These are phyloP conservation scores for Diploscapter pachys DNA, from an alignment of 1,140 invertebrate genomes.

Conservation along the genomic window DNA sequence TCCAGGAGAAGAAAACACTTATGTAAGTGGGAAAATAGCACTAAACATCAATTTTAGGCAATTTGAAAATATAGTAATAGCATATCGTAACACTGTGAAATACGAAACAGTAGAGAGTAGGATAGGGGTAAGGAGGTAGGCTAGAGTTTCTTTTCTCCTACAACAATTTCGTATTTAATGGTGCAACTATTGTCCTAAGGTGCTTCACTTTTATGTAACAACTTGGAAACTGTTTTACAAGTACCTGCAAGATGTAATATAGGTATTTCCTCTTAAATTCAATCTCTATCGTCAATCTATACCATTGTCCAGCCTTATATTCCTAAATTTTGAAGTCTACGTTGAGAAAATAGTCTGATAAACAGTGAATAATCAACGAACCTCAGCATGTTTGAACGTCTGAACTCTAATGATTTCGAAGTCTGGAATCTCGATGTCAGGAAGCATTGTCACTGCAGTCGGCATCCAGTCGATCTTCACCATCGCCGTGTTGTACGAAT, in stretches of 20 bases:
- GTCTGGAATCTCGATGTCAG: constrained; percentile 46
- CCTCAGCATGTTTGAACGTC: not conserved
- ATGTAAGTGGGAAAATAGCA: constrained; percentile 55
- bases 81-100: not conserved
- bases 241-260: constrained; percentile 52
- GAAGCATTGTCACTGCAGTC: constrained; percentile 45
- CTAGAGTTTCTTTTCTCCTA: not conserved
- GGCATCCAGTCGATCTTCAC: constrained; percentile 56
- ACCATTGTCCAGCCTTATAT: constrained; percentile 58
- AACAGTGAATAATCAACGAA: not conserved
- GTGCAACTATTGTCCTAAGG: not conserved
- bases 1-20: constrained; percentile 55
- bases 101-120: not conserved
- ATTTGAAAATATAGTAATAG: not conserved
- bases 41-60: constrained; percentile 22
- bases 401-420: constrained; percentile 35
- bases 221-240: too few species aligned
- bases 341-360: not conserved
- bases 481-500: constrained; percentile 57
- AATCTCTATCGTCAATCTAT: constrained; percentile 54
- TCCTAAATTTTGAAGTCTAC: constrained; percentile 28
- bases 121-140: not conserved
- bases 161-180: not conserved
- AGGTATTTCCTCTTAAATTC: constrained; percentile 50
- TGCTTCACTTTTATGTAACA: too few species aligned